Evolutionary conservation across 2,888 invertebrate species (phyloP).

Genomic region (Marasmarcha lunaedactyla): DNA sequence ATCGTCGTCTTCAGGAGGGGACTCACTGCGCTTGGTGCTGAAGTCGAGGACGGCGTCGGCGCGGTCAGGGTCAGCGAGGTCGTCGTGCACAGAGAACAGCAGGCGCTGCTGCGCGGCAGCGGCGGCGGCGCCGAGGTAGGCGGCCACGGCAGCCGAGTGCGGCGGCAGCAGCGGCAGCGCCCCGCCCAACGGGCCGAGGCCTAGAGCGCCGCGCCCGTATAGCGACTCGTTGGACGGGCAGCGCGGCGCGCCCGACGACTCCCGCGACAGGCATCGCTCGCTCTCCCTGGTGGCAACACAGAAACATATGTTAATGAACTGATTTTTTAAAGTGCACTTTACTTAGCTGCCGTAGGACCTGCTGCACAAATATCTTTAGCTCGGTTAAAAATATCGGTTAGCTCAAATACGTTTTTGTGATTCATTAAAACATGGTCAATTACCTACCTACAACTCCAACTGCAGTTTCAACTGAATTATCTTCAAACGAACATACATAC

Average conservation of each 20-base stretch:
- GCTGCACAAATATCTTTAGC: no score
- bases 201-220: slow-evolving; percentile 73
- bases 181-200: slow-evolving; percentile 72
- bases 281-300: slow-evolving; percentile 79
- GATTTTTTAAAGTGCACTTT: neutral
- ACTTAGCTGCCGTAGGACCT: no score
- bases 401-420: no score
- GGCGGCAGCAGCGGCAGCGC: slow-evolving; percentile 79
- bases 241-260: slow-evolving; percentile 80
- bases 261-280: slow-evolving; percentile 85
- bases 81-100: slow-evolving; percentile 81
- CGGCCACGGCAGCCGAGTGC: slow-evolving; percentile 86
- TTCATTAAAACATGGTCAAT: no score
- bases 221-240: slow-evolving; percentile 85
- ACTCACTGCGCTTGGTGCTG: slow-evolving; percentile 77
- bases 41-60: slow-evolving; percentile 77
- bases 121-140: slow-evolving; percentile 80
- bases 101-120: slow-evolving; percentile 82
- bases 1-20: slow-evolving; percentile 62
- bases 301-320: slow-evolving; percentile 18
- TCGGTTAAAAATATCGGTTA: no score
- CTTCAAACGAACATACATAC: no score
- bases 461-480: no score
- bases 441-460: no score
- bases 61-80: slow-evolving; percentile 73